Base-by-base conservation (phyloP, 2,888 invertebrate species). In the Clostera curtula region DNA sequence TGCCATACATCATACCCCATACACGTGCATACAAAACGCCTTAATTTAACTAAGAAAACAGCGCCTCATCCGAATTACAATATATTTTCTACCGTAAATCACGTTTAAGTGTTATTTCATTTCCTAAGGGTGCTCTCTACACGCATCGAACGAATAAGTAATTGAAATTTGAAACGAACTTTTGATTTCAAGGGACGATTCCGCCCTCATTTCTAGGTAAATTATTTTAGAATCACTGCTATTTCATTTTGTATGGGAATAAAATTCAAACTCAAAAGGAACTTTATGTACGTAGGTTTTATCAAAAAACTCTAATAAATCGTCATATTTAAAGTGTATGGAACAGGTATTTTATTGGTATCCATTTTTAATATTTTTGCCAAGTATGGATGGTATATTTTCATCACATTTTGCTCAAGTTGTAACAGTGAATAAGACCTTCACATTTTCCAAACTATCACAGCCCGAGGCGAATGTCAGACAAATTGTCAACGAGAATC, bases 141-240 rank as follows among this genome's bases (percentile, higher is more conserved):
- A 79, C 74, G 79, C 79, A 71, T 79, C 70, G 72, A 64, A 69
- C 76, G 76, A 79, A 73, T 74, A 76, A 79, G 74, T 82, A 83
- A 83, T 83, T 83, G 82, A 82, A 82, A 79, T 79, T 71, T 69
- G 69, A 74, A 77, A 75, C 66, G 69, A 80, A 82, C 77, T 83
- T 82, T 77, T 73, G 77, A 80, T 82, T 83, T 79, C 69, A 68
- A 62, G 60, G 57, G 55, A 75, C 70, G 64, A 67, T 66, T 71
- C 64, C 72, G 61, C 71, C 75, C 72, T 23, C 50, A 50, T 49
- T 24, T 52, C 56, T 67, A 54, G 57, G 66, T 71, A 74, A 77
- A 79, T 80, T 73, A 75, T 79, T 79, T 79, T 75, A 74, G 74
- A 73, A 75, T 75, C 72, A 22, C 14, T 5, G 13, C 9, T 5